A percentile compares a stretch with the other conserved stretches of the same genome.
These are phyloP conservation scores for Eupithecia dodoneata DNA, from an alignment of 2,888 invertebrate species.

Conservation along the genomic window DNA sequence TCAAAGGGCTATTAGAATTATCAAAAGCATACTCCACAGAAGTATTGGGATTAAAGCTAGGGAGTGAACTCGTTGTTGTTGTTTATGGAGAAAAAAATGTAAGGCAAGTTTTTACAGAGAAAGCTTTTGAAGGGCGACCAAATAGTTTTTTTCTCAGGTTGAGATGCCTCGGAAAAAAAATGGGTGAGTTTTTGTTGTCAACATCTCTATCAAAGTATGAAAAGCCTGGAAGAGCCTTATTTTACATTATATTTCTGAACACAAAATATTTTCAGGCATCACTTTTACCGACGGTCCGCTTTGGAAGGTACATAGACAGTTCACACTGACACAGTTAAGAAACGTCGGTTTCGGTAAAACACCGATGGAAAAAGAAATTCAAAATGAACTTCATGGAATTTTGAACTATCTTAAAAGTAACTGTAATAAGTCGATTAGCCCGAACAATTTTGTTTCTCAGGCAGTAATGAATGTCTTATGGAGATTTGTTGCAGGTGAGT, in stretches of 20 bases:
- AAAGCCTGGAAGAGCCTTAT: neutral
- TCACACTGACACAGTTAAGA: conserved; percentile 86
- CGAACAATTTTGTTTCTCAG: conserved; percentile 83
- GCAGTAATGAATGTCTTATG: conserved; percentile 88
- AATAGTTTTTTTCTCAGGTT: conserved; percentile 88
- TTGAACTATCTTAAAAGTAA: conserved; percentile 70
- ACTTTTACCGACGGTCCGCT: conserved; percentile 87
- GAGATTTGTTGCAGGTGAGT: conserved; percentile 86
- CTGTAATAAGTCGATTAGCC: conserved; percentile 67
- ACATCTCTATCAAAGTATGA: neutral
- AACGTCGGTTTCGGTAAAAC: conserved; percentile 86
- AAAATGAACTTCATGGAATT: conserved; percentile 82
- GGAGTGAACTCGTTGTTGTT: conserved; percentile 84
- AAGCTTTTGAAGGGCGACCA: conserved; percentile 88
- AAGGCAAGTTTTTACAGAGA: conserved; percentile 84
- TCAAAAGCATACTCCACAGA: conserved; percentile 84
- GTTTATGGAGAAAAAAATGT: conserved; percentile 86
- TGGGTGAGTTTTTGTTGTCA: conserved; percentile 76
- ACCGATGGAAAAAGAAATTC: conserved; percentile 85
- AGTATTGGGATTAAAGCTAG: conserved; percentile 87
- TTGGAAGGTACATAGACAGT: conserved; percentile 87
- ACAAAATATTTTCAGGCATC: conserved; percentile 77
- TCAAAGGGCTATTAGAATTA: conserved; percentile 85
- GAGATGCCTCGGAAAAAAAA: conserved; percentile 86
- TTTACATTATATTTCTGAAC: conserved; percentile 6